phyloP scores from a whole-genome alignment of 2,888 invertebrate species.

The Cheilosia pagana region DNA sequence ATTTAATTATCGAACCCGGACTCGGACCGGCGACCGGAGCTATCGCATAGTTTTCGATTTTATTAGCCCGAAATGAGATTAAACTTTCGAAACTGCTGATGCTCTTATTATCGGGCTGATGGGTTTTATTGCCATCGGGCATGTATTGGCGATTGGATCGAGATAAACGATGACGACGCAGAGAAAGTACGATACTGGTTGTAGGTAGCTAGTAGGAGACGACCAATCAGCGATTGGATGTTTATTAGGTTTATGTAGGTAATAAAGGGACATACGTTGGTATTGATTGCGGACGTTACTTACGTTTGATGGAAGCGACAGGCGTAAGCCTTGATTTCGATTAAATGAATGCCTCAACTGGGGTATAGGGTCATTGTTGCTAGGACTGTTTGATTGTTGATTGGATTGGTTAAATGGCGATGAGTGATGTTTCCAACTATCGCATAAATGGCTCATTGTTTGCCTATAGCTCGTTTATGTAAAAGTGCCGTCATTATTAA shows the following conservation, averaged over 20 bases:
- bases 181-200: not conserved
- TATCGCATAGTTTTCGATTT: conserved; percentile 43
- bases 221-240: conserved; percentile 11
- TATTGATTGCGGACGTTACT: conserved; percentile 12
- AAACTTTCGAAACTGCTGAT: conserved; percentile 42
- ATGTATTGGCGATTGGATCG: conserved; percentile 32
- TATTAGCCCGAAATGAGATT: conserved; percentile 46
- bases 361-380: not conserved
- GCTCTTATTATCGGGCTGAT: conserved; percentile 51
- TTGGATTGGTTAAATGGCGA: not conserved
- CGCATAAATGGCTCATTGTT: no score
- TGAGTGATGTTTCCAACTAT: no score
- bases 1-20: conserved; percentile 63
- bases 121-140: conserved; percentile 54
- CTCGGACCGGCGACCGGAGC: not conserved
- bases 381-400: not conserved
- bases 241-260: conserved; percentile 15
- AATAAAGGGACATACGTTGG: conserved; percentile 11
- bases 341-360: not conserved
- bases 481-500: no score
- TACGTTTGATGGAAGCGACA: not conserved
- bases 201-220: no score
- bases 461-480: no score
- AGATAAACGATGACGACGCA: conserved; percentile 37
- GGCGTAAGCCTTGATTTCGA: conserved; percentile 9